phyloP scores from a whole-genome alignment of 2,113 vertebrate genomes.

The Amia ocellicauda region DNA sequence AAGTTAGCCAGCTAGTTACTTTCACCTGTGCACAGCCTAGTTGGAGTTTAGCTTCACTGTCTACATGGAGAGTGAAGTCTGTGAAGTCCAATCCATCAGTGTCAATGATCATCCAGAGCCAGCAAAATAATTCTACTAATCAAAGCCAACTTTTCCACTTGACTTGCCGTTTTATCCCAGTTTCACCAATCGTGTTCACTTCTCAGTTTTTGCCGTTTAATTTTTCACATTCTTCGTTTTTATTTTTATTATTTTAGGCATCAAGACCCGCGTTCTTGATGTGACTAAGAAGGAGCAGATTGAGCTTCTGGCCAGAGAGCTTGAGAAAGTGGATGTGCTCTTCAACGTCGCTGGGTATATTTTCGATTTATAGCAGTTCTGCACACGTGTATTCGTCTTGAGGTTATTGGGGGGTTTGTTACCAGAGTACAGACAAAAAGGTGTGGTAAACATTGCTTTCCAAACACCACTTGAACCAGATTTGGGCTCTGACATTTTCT shows the following conservation, averaged over 20 bases:
- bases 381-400: not conserved
- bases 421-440: too few relatives aligned
- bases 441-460: too few relatives aligned
- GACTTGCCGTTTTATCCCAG: not conserved
- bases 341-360: conserved; percentile 90
- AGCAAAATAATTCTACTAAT: conserved; percentile 11
- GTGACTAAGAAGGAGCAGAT: conserved; percentile 90
- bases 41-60: too few relatives aligned
- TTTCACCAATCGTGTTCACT: too few relatives aligned
- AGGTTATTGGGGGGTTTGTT: not conserved
- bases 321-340: conserved; percentile 82
- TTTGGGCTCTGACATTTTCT: too few relatives aligned
- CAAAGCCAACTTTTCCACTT: conserved; percentile 8
- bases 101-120: not conserved
- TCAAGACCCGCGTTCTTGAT: conserved; percentile 78
- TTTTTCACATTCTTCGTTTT: conserved; percentile 2
- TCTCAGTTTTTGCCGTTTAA: not conserved
- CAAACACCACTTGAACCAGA: too few relatives aligned
- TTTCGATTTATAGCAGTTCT: too few relatives aligned
- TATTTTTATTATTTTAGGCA: conserved; percentile 63
- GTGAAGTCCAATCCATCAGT: not conserved
- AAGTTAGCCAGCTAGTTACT: too few relatives aligned
- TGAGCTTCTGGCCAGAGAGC: conserved; percentile 79
- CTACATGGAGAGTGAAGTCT: too few relatives aligned
- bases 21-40: too few relatives aligned